These are phyloP conservation scores for Calliphora vomitoria DNA, from an alignment of 2,888 invertebrate species.

Conservation along the genomic window DNA sequence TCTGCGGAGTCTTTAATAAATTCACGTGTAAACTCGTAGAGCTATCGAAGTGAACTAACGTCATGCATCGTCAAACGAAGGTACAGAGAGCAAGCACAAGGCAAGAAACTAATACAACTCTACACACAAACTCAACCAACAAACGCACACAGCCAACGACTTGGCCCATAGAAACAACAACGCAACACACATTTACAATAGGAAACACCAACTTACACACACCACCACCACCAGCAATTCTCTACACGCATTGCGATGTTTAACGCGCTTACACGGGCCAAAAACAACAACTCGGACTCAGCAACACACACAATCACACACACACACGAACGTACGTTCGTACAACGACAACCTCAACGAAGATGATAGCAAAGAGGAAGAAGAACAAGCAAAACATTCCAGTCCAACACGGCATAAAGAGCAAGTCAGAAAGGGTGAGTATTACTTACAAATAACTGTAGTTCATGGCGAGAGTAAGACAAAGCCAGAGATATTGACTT, in stretches of 20 bases:
- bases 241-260: slow-evolving; percentile 52
- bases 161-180: slow-evolving; percentile 40
- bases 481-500: neutral
- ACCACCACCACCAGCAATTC: slow-evolving; percentile 39
- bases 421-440: slow-evolving; percentile 20
- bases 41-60: slow-evolving; percentile 85
- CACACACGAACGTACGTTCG: slow-evolving; percentile 2
- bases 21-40: slow-evolving; percentile 85
- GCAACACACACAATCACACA: slow-evolving; percentile 8
- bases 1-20: slow-evolving; percentile 78
- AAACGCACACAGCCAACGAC: slow-evolving; percentile 21
- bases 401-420: slow-evolving; percentile 33
- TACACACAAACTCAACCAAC: slow-evolving; percentile 27
- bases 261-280: slow-evolving; percentile 2
- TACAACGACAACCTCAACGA: slow-evolving; percentile 40
- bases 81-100: slow-evolving; percentile 81
- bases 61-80: slow-evolving; percentile 83
- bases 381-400: slow-evolving; percentile 53
- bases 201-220: slow-evolving; percentile 5
- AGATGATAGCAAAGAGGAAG: slow-evolving; percentile 24
- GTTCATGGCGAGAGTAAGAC: neutral
- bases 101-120: slow-evolving; percentile 69
- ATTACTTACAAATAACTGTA: neutral
- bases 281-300: slow-evolving; percentile 10
- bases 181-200: slow-evolving; percentile 39